Conservation (phyloP, 1,140 invertebrate genomes). For the Drosophila micromelanica region DNA sequence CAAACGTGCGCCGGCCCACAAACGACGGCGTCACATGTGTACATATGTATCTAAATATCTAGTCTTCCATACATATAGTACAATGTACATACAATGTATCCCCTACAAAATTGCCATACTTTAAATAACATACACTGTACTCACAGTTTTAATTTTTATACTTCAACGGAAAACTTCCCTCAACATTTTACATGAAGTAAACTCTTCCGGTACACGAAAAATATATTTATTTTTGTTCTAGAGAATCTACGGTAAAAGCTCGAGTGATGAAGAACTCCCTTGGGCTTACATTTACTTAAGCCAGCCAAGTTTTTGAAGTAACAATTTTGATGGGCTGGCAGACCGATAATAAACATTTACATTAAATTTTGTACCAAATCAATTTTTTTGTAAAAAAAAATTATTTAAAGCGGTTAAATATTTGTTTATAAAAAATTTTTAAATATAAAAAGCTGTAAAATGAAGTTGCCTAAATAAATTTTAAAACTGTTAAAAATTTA, state of each 20-base stretch:
- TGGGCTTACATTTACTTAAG: too few relatives aligned
- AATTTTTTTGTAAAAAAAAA: too few relatives aligned
- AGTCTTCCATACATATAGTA: conserved; percentile 5
- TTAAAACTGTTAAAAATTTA: too few relatives aligned
- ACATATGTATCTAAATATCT: conserved; percentile 33
- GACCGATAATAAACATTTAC: too few relatives aligned
- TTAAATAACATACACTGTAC: conserved; percentile 1
- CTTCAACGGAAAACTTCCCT: conserved; percentile 7
- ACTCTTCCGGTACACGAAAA: conserved; percentile 10
- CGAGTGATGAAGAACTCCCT: too few relatives aligned
- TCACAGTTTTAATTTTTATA: neutral
- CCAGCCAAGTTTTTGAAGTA: too few relatives aligned
- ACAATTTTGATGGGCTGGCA: too few relatives aligned
- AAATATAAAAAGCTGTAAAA: too few relatives aligned
- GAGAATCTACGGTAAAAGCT: neutral
- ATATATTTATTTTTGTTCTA: neutral
- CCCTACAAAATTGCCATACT: conserved; percentile 18
- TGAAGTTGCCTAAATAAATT: too few relatives aligned
- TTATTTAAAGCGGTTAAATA: too few relatives aligned
- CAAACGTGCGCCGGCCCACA: conserved; percentile 39
- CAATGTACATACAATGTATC: neutral
- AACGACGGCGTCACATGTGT: conserved; percentile 30
- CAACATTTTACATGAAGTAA: neutral
- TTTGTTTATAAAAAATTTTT: too few relatives aligned
- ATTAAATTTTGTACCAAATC: too few relatives aligned